Evolutionary conservation across 2,888 invertebrate species (phyloP).

Genomic region (Pollenia labialis): DNA sequence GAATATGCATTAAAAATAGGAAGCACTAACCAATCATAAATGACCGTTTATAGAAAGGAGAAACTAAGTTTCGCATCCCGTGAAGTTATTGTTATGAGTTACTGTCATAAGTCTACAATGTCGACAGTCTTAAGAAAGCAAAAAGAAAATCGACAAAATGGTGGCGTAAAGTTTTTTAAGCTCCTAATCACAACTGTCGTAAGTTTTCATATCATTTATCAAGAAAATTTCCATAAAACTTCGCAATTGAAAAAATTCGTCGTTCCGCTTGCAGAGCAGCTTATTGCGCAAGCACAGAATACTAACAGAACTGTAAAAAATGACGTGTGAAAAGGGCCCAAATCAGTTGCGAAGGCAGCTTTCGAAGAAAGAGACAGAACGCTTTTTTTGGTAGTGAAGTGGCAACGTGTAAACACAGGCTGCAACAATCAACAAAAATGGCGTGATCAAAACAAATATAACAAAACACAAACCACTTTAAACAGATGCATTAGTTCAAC

Average conservation of each 20-base stretch:
- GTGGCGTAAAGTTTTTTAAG: not conserved
- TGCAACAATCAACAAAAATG: too few species aligned
- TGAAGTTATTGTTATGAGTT: conserved; percentile 44
- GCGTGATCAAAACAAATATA: too few species aligned
- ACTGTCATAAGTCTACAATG: conserved; percentile 22
- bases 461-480: too few species aligned
- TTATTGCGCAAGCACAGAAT: too few species aligned
- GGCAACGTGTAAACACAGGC: too few species aligned
- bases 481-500: too few species aligned
- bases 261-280: not conserved
- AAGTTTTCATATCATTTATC: not conserved
- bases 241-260: conserved; percentile 14
- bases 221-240: conserved; percentile 21
- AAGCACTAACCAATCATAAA: conserved; percentile 23
- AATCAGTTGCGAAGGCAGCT: too few species aligned
- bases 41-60: conserved; percentile 33
- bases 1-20: too few species aligned
- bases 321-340: too few species aligned
- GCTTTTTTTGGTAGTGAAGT: too few species aligned
- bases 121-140: conserved; percentile 23
- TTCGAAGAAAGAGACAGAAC: too few species aligned
- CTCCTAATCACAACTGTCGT: not conserved
- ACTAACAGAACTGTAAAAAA: too few species aligned
- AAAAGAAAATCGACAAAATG: not conserved
- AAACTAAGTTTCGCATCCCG: conserved; percentile 37